Evolutionary conservation across 2,888 invertebrate genomes (phyloP).

Genomic region (Erannis defoliaria): DNA sequence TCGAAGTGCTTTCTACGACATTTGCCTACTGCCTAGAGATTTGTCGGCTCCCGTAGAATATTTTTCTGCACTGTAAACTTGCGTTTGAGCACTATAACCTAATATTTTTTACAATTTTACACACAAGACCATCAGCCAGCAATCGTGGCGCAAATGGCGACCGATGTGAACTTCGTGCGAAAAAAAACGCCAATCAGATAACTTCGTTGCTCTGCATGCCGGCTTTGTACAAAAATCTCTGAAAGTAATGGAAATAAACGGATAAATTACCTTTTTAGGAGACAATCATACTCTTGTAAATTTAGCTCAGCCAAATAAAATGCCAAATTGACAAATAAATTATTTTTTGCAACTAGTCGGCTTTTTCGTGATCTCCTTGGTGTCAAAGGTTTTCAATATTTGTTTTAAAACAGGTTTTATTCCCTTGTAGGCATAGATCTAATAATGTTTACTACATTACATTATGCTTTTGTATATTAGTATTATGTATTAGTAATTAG

Average conservation of each 20-base stretch:
- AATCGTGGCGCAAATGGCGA: slow-evolving; percentile 87
- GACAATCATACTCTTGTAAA: slow-evolving; percentile 84
- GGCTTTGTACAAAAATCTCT: slow-evolving; percentile 52
- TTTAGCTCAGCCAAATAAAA: slow-evolving; percentile 80
- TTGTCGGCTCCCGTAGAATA: slow-evolving; percentile 31
- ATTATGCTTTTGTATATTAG: too few relatives aligned
- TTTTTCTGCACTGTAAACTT: slow-evolving; percentile 67
- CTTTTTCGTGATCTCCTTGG: slow-evolving; percentile 17
- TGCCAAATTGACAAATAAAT: slow-evolving; percentile 64
- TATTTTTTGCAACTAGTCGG: slow-evolving; percentile 35
- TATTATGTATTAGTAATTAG: too few relatives aligned
- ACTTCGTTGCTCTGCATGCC: slow-evolving; percentile 68
- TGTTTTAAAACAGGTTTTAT: not conserved
- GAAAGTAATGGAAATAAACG: slow-evolving; percentile 53
- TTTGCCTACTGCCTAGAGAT: slow-evolving; percentile 28
- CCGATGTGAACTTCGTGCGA: slow-evolving; percentile 71
- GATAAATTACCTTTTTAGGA: slow-evolving; percentile 71
- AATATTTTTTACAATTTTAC: slow-evolving; percentile 68
- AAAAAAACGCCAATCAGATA: slow-evolving; percentile 58
- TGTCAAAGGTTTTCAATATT: not conserved
- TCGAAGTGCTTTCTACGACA: slow-evolving; percentile 54
- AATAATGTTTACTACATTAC: too few relatives aligned
- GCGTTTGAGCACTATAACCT: slow-evolving; percentile 80
- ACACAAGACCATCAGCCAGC: slow-evolving; percentile 71
- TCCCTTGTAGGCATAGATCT: too few relatives aligned